phyloP scores from a whole-genome alignment of 2,888 invertebrate species.

The Macrosiphum euphorbiae region DNA sequence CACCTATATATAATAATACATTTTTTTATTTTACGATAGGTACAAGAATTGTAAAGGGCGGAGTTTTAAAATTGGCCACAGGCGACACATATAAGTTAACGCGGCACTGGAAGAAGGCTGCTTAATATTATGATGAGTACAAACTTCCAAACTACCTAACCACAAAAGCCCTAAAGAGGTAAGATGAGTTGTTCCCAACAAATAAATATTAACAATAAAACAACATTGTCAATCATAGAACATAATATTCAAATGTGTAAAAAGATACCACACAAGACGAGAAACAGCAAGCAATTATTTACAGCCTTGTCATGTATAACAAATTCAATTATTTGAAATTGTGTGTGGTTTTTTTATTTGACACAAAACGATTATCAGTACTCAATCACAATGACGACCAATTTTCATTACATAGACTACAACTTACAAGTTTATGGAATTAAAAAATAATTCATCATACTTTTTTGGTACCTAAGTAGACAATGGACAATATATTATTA shows the following conservation, averaged over 20 bases:
- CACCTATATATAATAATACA: no score
- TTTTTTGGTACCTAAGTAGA: neutral
- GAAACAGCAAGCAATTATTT: neutral
- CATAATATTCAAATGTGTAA: neutral
- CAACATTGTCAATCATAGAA: neutral
- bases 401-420: neutral
- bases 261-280: neutral
- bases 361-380: neutral
- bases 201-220: neutral
- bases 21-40: neutral
- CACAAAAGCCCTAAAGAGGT: no score
- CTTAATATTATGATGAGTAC: no score
- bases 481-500: no score
- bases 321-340: no score
- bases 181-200: no score
- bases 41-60: neutral
- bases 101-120: no score
- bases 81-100: neutral
- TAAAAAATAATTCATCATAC: neutral
- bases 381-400: neutral
- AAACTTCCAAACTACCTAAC: no score
- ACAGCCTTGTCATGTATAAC: neutral
- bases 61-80: neutral
- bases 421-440: neutral
- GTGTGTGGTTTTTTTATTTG: neutral